These are phyloP conservation scores for Ophioninae sp. DNA, from an alignment of 2,888 invertebrate species.

Conservation along the genomic window DNA sequence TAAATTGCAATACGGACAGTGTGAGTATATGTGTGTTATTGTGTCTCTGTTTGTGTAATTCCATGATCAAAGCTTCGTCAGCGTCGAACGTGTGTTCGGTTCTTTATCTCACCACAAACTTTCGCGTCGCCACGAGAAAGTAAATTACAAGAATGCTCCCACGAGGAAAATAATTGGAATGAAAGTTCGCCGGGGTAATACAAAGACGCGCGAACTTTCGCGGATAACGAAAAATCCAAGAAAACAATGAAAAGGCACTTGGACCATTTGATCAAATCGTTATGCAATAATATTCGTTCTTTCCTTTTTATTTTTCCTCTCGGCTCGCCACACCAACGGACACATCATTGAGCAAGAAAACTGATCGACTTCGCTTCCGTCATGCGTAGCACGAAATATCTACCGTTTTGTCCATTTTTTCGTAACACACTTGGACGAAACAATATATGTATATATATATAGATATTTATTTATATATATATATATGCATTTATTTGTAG, in stretches of 20 bases:
- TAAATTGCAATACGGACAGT: slow-evolving; percentile 35
- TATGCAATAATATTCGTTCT: slow-evolving; percentile 44
- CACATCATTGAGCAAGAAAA: slow-evolving; percentile 61
- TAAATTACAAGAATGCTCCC: neutral
- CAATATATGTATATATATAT: slow-evolving; percentile 19
- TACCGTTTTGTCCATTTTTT: slow-evolving; percentile 62
- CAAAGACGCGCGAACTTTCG: slow-evolving; percentile 10
- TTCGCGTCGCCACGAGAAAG: neutral
- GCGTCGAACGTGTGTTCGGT: neutral
- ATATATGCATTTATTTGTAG: neutral
- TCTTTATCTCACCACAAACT: neutral
- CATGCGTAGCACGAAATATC: slow-evolving; percentile 73
- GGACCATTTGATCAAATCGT: slow-evolving; percentile 66
- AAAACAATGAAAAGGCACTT: slow-evolving; percentile 69
- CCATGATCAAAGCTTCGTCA: neutral
- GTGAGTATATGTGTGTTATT: neutral
- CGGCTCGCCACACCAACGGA: slow-evolving; percentile 39
- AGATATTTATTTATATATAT: neutral
- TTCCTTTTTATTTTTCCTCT: slow-evolving; percentile 20
- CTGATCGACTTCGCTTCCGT: slow-evolving; percentile 54
- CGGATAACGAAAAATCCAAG: slow-evolving; percentile 42
- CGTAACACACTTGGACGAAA: slow-evolving; percentile 51
- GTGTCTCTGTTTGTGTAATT: neutral
- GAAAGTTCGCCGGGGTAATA: neutral
- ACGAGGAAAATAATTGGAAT: slow-evolving; percentile 4